A percentile compares a stretch with the other conserved stretches of the same genome.
phyloP scores from a whole-genome alignment of 1,140 invertebrate species.

The Drosophila chauvacae region DNA sequence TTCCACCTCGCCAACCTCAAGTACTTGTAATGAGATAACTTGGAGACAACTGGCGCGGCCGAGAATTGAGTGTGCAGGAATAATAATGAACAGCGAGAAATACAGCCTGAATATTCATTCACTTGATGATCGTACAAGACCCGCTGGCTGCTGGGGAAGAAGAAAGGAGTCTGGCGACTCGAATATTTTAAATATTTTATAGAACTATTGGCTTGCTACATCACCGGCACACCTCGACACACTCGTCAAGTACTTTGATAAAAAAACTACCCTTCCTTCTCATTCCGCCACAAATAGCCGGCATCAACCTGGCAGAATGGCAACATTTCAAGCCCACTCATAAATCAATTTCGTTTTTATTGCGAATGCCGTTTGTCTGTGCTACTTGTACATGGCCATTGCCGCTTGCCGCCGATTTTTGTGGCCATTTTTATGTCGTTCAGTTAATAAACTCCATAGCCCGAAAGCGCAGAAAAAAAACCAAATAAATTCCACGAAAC shows the following conservation, averaged over 20 bases:
- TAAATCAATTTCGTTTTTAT: conserved; percentile 80
- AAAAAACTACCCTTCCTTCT: conserved; percentile 55
- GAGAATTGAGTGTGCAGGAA: conserved; percentile 27
- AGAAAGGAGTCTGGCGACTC: not conserved
- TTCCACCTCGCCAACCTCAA: conserved; percentile 40
- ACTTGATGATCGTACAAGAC: not conserved
- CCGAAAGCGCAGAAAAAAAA: conserved; percentile 22
- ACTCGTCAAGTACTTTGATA: conserved; percentile 42
- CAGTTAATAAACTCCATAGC: conserved; percentile 69
- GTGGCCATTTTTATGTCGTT: conserved; percentile 55
- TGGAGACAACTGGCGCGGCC: conserved; percentile 31
- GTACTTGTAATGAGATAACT: conserved; percentile 42
- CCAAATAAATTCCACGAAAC: conserved; percentile 12
- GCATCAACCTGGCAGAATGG: conserved; percentile 60
- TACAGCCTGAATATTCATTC: conserved; percentile 19
- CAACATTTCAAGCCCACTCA: conserved; percentile 54
- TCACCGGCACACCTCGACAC: conserved; percentile 1
- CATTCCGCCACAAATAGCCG: conserved; percentile 59
- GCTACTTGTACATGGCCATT: conserved; percentile 62
- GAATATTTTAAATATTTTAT: not conserved
- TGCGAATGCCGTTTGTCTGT: conserved; percentile 64
- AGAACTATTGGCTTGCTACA: not conserved
- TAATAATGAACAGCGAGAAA: conserved; percentile 20
- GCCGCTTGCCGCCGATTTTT: conserved; percentile 57
- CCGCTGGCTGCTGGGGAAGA: not conserved